Base-by-base conservation (phyloP, 2,888 invertebrate species). In the Dorcus hopei region DNA sequence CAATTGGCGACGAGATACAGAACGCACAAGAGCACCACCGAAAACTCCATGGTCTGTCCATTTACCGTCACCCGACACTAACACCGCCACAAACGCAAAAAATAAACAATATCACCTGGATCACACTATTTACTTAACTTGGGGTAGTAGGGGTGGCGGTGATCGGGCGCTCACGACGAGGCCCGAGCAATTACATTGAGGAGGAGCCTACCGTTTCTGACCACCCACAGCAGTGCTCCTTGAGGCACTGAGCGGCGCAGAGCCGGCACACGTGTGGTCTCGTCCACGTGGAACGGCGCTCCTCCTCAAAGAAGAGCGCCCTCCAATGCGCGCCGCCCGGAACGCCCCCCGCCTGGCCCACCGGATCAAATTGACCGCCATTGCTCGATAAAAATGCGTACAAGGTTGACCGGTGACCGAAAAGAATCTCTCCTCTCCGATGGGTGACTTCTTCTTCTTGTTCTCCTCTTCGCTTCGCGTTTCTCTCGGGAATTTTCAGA, bases 51-150 rank as follows among this genome's bases (percentile, higher is more conserved):
- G 61, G 60, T 63, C 26, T 7, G 26, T 62, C 52, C 57, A 61
- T 53, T 58, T 52, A 49, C 57, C 53, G 43, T 61, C 53, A 54
- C 57, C 26, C 42, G 48, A 61, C 72, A 71, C 72, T 68, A 66
- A 69, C 72, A 73, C 72, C 66, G 71, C 61, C 73, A 67, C 71
- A 69, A 67, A 70, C 73, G 74, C 74, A 77, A 77, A 77, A 77
- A 77, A 77, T 76, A 77, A 77, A 77, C 77, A 75, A 77, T 76
- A 75, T 74, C 74, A 74, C 76, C 75, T 73, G 72, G 68, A 68
- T 65, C 68, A 67, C 68, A 73, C 72, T 74, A 75, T 76, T 76
- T 76, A 75, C 76, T 75, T 72, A 72, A 68, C 69, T 65, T 68
- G 65, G 71, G 75, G 71, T 71, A 68, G 74, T 74, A 74, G 74